A percentile compares a stretch with the other conserved stretches of the same genome.
These are phyloP conservation scores for Furcifer pardalis DNA, from an alignment of 2,797 vertebrate genomes.

Conservation along the genomic window DNA sequence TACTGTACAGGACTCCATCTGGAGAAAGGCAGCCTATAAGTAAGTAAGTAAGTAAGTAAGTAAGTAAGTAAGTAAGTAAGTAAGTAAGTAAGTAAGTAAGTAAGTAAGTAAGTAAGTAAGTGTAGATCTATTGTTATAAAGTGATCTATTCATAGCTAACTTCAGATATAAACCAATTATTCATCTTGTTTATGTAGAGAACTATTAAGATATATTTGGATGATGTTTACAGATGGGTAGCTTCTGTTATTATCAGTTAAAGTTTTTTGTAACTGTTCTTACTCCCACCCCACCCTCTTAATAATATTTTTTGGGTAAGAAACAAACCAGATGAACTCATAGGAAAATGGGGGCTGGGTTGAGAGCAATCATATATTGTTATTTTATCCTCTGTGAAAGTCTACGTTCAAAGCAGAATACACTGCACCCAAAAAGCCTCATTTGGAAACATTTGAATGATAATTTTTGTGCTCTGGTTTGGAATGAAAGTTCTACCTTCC, in stretches of 20 bases:
- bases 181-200: slow-evolving; percentile 38
- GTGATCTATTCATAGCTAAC: neutral
- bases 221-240: neutral
- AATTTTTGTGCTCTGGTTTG: neutral
- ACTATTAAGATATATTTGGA: slow-evolving; percentile 1
- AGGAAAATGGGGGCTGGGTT: too few relatives aligned
- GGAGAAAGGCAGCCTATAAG: too few relatives aligned
- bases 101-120: too few relatives aligned
- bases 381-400: neutral
- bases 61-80: too few relatives aligned
- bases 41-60: too few relatives aligned
- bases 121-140: too few relatives aligned
- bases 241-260: neutral
- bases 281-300: neutral
- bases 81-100: too few relatives aligned
- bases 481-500: slow-evolving; percentile 51
- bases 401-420: neutral
- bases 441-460: slow-evolving; percentile 11
- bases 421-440: neutral
- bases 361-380: too few relatives aligned
- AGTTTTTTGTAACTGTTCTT: neutral
- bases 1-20: too few relatives aligned
- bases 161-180: neutral
- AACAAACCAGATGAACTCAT: neutral
- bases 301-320: neutral